Evolutionary conservation across 2,113 vertebrate species (phyloP), one percentile per base, ranked within the genome.

Genomic region (Xenopus laevis): DNA sequence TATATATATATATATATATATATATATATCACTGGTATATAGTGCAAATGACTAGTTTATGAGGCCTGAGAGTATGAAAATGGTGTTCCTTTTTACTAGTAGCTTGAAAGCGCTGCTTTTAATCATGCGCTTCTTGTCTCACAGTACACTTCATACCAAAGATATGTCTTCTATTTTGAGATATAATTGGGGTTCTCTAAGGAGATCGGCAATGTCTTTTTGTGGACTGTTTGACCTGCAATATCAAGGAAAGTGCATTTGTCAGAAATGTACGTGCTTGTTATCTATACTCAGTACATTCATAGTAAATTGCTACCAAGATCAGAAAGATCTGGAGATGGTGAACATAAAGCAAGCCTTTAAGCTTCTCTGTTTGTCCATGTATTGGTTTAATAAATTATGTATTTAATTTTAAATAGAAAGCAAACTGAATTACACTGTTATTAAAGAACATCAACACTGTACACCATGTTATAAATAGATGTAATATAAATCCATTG

Each of bases 151-250:
- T 18, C 30, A 15, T 46, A 8, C 47, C 46, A 61, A 16, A 47
- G 44, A 58, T 13, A 10, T 75, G 30, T 67, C 57, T 40, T 59
- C 50, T 68, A 61, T 60, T 68, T 52, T 68, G 65, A 58, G 55
- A 17, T 68, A 67, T 75, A 75, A 75, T 75, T 75, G 63, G 72
- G 45, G 72, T 76, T 44, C 66, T 68, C 73, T 21, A 68, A 68
- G 66, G 73, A 53, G 50, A 69, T 69, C 45, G 10, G 40, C 73
- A 76, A 62, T 63, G 47, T 55, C 57, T 68, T 53, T 60, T 44
- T n/a, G 58, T 76, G 55, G 44, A 62, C 27, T 46, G 21, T 50
- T 10, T 76, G 73, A 69, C 65, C 73, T 69, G 23, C 18, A 21
- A 20, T 27, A 47, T 33, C 21, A 40, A 30, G n/a, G 47, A 76